Percentiles rank a stretch among this genome's conserved stretches.
phyloP scores from a whole-genome alignment of 1,140 invertebrate genomes.

The Cyclina sinensis region DNA sequence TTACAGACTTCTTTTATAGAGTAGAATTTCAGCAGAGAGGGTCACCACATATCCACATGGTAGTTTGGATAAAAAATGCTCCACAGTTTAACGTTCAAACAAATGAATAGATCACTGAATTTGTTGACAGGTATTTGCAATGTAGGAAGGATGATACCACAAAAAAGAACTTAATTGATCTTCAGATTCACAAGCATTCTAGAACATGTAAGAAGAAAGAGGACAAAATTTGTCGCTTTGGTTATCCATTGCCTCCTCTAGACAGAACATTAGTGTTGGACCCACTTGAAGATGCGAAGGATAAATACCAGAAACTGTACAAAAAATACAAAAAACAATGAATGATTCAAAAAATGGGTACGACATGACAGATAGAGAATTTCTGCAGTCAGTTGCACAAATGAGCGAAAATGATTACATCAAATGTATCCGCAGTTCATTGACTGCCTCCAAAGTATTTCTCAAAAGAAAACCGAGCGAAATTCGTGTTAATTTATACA shows the following conservation, averaged over 20 bases:
- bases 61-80: slow-evolving; percentile 85
- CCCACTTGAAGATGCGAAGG: slow-evolving; percentile 9
- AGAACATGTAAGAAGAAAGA: slow-evolving; percentile 58
- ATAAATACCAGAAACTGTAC: background rate
- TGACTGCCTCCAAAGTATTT: slow-evolving; percentile 64
- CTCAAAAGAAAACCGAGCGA: slow-evolving; percentile 54
- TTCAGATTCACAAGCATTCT: slow-evolving; percentile 69
- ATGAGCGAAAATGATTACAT: slow-evolving; percentile 60
- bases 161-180: slow-evolving; percentile 35
- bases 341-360: slow-evolving; percentile 19
- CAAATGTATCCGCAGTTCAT: slow-evolving; percentile 56
- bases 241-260: slow-evolving; percentile 70
- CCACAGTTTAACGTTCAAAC: slow-evolving; percentile 73
- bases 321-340: background rate
- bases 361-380: slow-evolving; percentile 36
- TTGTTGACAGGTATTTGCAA: slow-evolving; percentile 63
- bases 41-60: slow-evolving; percentile 85
- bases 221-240: slow-evolving; percentile 61
- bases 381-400: slow-evolving; percentile 22
- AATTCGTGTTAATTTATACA: slow-evolving; percentile 48
- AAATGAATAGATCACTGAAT: slow-evolving; percentile 47
- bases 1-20: slow-evolving; percentile 72
- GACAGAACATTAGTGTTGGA: slow-evolving; percentile 47
- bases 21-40: slow-evolving; percentile 40
- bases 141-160: slow-evolving; percentile 32